Evolutionary conservation across 2,888 invertebrate genomes (phyloP), one percentile per base, ranked within the genome.

Genomic region (Mimachlamys varia): DNA sequence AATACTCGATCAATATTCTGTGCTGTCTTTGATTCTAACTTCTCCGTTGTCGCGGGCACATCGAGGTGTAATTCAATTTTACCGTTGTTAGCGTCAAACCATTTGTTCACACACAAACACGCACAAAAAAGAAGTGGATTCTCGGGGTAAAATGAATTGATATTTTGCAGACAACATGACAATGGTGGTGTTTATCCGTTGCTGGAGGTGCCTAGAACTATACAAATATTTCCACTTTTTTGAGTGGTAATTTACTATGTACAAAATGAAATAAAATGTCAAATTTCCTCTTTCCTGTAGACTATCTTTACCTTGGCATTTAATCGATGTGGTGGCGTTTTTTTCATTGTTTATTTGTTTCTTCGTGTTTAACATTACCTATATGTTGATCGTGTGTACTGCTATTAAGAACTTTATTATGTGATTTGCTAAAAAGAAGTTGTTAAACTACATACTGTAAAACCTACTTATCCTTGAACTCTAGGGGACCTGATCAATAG

Each of bases 81-180:
- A 76, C 76, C 33, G 76, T 76, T 76, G 76, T 76, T 76, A 33
- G 76, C 76, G 76, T 76, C 76, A 76, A 76, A 76, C 76, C 76
- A 76, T 76, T 76, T 76, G 76, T 76, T 76, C 76, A 76, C 76
- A 76, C 76, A 76, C 76, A 76, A 76, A 76, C 76, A 76, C 62
- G n/a, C 62, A 22, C 33, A 15, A 76, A 33, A 33, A 76, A 76
- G 76, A 76, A 76, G 76, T 76, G 76, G 33, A 76, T 76, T 76
- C 76, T 27, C 5, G 10, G 27, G 76, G 33, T 76, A 76, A n/a
- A 33, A 27, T 33, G 76, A 76, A 76, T 76, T 76, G 76, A 27
- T 76, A 33, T 27, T 76, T 33, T 33, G 15, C 76, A 76, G 76
- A 76, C 76, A 27, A 76, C 76, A 33, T 76, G 33, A 76, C 76